Conservation (phyloP, 1,140 invertebrate genomes). For the Eumaeus atala region DNA sequence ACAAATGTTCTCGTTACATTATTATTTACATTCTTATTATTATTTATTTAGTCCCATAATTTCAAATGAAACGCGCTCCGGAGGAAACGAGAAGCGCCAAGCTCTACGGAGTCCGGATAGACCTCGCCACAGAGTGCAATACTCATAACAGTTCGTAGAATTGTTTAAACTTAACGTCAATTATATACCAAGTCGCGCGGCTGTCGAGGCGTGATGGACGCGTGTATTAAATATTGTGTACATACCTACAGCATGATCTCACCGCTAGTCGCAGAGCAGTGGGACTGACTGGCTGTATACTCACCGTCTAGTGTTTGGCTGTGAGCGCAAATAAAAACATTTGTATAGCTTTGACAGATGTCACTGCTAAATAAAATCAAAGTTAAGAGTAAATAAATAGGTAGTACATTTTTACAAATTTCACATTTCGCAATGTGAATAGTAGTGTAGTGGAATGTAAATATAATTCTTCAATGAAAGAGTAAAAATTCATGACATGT, state of each 20-base stretch:
- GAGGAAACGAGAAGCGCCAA: not conserved
- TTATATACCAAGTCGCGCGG: not conserved
- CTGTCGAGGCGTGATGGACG: not conserved
- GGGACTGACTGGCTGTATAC: no score
- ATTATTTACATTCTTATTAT: constrained; percentile 68
- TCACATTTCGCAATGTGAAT: no score
- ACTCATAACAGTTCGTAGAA: constrained; percentile 20
- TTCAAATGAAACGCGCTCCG: constrained; percentile 39
- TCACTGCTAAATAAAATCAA: no score
- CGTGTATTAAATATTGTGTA: not conserved
- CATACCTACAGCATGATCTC: not conserved
- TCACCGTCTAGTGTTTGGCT: no score
- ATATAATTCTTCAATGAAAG: no score
- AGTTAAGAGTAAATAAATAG: no score
- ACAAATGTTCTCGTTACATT: constrained; percentile 53
- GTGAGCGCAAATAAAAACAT: no score
- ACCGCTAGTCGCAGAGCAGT: no score
- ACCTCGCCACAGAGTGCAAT: not conserved
- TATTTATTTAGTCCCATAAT: constrained; percentile 70
- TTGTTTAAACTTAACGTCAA: constrained; percentile 24
- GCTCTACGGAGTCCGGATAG: not conserved
- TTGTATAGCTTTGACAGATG: no score
- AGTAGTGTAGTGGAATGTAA: no score
- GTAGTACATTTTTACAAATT: no score
- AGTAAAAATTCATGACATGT: no score